Evolutionary conservation across 2,797 vertebrate species (phyloP).

Genomic region (Malacoctenus gilli): DNA sequence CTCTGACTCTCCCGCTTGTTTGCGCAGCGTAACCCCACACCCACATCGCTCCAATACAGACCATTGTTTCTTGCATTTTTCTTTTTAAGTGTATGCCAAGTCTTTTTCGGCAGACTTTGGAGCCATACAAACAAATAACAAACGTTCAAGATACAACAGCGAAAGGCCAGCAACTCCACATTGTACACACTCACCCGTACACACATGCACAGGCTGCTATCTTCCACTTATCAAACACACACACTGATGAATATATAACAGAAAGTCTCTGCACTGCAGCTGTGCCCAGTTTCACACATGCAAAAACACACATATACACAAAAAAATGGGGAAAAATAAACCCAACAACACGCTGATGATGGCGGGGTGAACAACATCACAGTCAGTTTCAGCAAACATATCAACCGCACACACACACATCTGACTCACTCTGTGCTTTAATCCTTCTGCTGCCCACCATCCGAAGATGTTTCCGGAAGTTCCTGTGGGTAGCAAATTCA

Average conservation of each 20-base stretch:
- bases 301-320: conserved; percentile 36
- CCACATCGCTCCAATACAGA: background rate
- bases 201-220: conserved; percentile 19
- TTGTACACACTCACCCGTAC: conserved; percentile 3
- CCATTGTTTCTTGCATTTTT: conserved; percentile 4
- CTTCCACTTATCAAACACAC: conserved; percentile 19
- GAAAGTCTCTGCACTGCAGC: conserved; percentile 26
- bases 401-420: conserved; percentile 36
- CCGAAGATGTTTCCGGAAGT: conserved; percentile 99
- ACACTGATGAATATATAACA: conserved; percentile 12
- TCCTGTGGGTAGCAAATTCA: conserved; percentile 83
- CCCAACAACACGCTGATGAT: conserved; percentile 50
- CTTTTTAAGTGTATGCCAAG: background rate
- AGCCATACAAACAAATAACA: background rate
- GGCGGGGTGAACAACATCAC: conserved; percentile 56
- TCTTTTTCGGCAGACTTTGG: background rate
- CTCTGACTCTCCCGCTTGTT: too few species aligned
- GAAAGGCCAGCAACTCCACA: conserved; percentile 23
- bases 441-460: conserved; percentile 99
- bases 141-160: conserved; percentile 35
- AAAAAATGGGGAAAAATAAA: conserved; percentile 27
- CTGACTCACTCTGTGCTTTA: conserved; percentile 98
- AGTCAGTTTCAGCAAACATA: conserved; percentile 51
- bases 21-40: conserved; percentile 3
- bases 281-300: conserved; percentile 36